phyloP scores from a whole-genome alignment of 2,113 vertebrate species.

The Empidonax traillii region DNA sequence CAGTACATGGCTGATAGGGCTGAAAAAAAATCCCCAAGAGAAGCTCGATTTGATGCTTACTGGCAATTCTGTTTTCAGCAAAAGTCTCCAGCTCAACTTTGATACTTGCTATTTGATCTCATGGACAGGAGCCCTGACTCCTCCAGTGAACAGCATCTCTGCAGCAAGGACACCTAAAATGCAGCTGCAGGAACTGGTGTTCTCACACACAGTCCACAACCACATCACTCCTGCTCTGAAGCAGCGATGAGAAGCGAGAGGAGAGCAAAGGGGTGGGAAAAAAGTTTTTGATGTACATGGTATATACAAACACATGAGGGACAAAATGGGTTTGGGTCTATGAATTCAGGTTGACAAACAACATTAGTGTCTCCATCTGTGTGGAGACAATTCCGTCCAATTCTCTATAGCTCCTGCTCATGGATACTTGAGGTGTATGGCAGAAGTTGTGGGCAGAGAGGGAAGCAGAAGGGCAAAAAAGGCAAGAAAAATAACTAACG shows the following conservation, averaged over 20 bases:
- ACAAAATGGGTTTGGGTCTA: conserved; percentile 39
- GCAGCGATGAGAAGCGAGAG: not conserved
- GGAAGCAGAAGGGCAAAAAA: conserved; percentile 33
- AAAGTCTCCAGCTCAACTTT: not conserved
- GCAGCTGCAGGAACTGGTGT: not conserved
- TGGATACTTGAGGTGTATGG: conserved; percentile 27
- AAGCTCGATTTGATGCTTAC: not conserved
- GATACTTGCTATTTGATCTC: not conserved
- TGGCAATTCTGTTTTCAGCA: not conserved
- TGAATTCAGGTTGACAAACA: conserved; percentile 55
- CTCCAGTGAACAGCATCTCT: not conserved
- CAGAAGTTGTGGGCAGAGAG: conserved; percentile 63
- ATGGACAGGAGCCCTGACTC: not conserved
- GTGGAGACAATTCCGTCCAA: conserved; percentile 34
- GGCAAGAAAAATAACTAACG: conserved; percentile 39
- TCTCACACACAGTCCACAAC: not conserved
- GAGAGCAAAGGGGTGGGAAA: conserved; percentile 54
- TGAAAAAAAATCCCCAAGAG: conserved; percentile 8
- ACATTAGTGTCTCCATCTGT: conserved; percentile 47
- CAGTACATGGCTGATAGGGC: not conserved
- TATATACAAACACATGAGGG: conserved; percentile 10
- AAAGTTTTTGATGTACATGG: not conserved
- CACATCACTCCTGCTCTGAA: not conserved
- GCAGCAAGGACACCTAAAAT: not conserved
- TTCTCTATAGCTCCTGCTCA: conserved; percentile 53